A percentile compares a stretch with the other conserved stretches of the same genome.
Conservation (phyloP, 2,113 vertebrate species). For the Myrmophylax atrothorax region DNA sequence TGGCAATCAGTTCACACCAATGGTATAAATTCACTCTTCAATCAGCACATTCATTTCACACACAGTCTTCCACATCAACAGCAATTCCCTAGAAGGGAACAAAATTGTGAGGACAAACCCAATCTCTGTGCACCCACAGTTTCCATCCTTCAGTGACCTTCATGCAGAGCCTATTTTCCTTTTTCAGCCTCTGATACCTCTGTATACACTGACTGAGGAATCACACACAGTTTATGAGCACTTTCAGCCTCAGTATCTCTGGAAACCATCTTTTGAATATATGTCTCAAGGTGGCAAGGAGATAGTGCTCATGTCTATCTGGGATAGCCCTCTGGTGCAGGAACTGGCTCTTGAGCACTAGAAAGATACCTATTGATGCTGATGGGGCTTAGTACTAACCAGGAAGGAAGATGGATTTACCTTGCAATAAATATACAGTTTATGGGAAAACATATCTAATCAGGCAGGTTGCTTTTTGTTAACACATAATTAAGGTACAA, state of each 20-base stretch:
- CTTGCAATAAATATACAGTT: background rate
- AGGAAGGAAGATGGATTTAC: background rate
- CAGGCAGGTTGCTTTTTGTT: background rate
- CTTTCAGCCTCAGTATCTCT: background rate
- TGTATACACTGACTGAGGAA: background rate
- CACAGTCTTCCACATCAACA: background rate
- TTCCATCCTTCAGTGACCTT: background rate
- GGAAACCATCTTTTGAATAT: background rate
- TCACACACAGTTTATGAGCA: background rate
- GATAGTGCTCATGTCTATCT: background rate
- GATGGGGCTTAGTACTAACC: background rate
- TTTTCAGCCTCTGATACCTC: background rate
- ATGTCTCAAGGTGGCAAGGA: background rate
- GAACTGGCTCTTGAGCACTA: background rate
- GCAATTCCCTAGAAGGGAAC: background rate
- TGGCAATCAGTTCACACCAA: background rate
- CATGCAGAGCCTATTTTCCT: background rate
- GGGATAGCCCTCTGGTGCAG: background rate
- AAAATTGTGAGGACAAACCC: background rate
- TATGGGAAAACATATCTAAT: background rate
- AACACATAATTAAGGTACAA: background rate
- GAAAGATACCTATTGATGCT: background rate
- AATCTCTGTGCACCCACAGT: background rate
- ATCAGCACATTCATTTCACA: background rate
- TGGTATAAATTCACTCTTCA: background rate